A percentile compares a stretch with the other conserved stretches of the same genome.
These are phyloP conservation scores for Sakesphorus luctuosus DNA, from an alignment of 2,113 vertebrate genomes.

Conservation along the genomic window DNA sequence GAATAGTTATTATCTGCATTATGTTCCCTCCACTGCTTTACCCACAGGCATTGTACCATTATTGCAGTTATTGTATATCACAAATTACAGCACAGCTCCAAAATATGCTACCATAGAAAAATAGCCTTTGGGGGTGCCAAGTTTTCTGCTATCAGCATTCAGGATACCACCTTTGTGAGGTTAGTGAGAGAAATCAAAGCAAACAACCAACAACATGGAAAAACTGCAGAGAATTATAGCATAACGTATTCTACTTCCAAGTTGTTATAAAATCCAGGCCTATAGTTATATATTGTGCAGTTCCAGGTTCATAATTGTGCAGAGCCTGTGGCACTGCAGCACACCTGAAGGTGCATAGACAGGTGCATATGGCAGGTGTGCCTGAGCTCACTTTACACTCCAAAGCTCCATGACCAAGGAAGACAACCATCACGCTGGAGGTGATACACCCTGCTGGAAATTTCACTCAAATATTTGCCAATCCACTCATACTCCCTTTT, in stretches of 20 bases:
- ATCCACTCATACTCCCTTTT: too few species aligned
- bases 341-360: too few species aligned
- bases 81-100: background rate
- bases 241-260: background rate
- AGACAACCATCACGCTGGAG: rapidly evolving
- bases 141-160: conserved; percentile 14
- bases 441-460: background rate
- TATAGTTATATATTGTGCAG: background rate
- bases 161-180: background rate
- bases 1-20: conserved; percentile 39
- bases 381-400: background rate
- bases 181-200: background rate
- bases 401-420: background rate
- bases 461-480: background rate
- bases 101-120: conserved; percentile 11
- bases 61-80: conserved; percentile 21
- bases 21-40: conserved; percentile 13
- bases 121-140: background rate
- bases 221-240: background rate
- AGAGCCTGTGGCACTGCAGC: background rate
- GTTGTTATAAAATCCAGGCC: background rate
- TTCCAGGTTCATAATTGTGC: background rate
- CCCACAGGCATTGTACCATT: background rate
- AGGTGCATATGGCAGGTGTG: background rate
- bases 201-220: background rate